Conservation (phyloP, 2,113 vertebrate species). For the Dolichallabes microphthalmus region DNA sequence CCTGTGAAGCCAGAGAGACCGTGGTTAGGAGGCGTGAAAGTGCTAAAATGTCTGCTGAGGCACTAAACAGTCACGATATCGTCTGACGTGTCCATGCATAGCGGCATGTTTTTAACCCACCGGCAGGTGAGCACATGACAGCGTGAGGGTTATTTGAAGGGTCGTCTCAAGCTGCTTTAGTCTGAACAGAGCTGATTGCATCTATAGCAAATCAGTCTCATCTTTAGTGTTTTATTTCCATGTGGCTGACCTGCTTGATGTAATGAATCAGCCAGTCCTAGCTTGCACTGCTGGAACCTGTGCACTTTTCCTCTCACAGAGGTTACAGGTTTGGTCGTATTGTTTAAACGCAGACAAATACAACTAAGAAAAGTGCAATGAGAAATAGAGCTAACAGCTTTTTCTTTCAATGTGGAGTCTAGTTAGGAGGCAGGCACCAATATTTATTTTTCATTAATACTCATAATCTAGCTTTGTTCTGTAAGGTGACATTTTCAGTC, state of each 20-base stretch:
- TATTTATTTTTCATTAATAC: not conserved
- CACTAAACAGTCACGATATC: not conserved
- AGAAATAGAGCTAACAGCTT: not conserved
- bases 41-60: not conserved
- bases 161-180: not conserved
- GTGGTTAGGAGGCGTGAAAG: not conserved
- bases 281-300: not conserved
- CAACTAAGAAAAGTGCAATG: not conserved
- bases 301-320: not conserved
- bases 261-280: not conserved
- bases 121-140: not conserved
- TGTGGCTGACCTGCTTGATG: not conserved
- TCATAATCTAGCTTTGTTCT: not conserved
- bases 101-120: no score
- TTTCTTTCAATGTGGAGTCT: not conserved
- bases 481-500: not conserved
- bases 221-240: not conserved
- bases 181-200: not conserved
- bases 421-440: not conserved
- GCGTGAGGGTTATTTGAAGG: not conserved
- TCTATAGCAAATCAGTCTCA: not conserved
- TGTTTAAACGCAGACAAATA: not conserved
- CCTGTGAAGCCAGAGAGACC: no score
- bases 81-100: not conserved
- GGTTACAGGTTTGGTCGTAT: not conserved